These are phyloP conservation scores for Alethe diademata DNA, from an alignment of 2,113 vertebrate species.

Conservation along the genomic window DNA sequence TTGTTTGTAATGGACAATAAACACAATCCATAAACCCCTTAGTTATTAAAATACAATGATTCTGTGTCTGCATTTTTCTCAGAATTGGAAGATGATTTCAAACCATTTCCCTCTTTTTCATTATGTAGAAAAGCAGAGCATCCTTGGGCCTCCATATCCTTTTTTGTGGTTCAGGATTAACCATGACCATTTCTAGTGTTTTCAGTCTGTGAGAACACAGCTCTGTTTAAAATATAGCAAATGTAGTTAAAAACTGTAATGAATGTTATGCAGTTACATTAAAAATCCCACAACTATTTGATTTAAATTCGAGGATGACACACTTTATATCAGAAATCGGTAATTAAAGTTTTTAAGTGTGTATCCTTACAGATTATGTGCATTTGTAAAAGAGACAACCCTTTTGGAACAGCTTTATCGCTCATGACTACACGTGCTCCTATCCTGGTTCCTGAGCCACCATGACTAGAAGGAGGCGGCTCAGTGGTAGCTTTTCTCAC, in stretches of 20 bases:
- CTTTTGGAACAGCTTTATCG: not conserved
- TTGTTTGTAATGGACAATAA: constrained; percentile 26
- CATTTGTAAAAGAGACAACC: not conserved
- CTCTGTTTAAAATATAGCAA: not conserved
- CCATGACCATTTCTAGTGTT: not conserved
- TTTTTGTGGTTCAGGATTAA: not conserved
- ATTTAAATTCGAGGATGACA: not conserved
- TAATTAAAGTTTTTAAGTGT: not conserved
- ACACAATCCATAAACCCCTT: not conserved
- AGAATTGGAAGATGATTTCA: not conserved
- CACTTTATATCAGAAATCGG: not conserved
- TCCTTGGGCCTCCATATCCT: not conserved
- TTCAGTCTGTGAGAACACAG: not conserved
- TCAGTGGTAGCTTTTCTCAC: not conserved
- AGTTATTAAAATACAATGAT: not conserved
- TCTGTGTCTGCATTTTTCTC: not conserved
- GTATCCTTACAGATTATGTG: not conserved
- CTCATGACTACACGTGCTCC: not conserved
- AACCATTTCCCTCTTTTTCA: not conserved
- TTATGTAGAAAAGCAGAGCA: not conserved
- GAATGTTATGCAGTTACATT: not conserved
- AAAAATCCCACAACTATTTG: not conserved
- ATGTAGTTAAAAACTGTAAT: not conserved
- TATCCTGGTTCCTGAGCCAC: not conserved
- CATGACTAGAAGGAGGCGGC: not conserved